phyloP scores from a whole-genome alignment of 2,113 vertebrate genomes.

The Bettongia penicillata region DNA sequence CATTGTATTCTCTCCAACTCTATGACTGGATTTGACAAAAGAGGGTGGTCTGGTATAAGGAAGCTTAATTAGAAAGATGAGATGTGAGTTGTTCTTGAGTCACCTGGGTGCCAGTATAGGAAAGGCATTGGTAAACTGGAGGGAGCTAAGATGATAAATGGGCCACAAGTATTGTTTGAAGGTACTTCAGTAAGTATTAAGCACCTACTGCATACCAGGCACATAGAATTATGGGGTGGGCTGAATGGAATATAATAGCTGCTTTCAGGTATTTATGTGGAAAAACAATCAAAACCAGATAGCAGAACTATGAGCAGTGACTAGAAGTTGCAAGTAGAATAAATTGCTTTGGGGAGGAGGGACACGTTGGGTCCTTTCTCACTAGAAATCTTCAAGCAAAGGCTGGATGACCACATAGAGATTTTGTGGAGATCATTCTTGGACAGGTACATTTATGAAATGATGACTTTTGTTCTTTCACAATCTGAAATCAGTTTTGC shows the following conservation, averaged over 20 bases:
- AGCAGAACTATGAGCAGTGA: neutral
- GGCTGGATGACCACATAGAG: neutral
- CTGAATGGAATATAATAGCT: neutral
- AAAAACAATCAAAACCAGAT: neutral
- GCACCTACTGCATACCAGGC: neutral
- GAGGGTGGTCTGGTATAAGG: neutral
- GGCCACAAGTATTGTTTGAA: neutral
- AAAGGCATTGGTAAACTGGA: neutral
- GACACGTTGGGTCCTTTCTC: neutral
- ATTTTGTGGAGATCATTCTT: neutral
- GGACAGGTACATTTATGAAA: neutral
- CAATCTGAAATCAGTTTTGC: neutral
- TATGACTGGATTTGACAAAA: slow-evolving; percentile 17
- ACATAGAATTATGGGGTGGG: neutral
- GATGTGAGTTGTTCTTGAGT: slow-evolving; percentile 3
- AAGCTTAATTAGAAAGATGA: slow-evolving; percentile 35
- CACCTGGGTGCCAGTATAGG: neutral
- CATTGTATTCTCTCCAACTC: neutral
- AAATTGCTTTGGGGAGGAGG: neutral
- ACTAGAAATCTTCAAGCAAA: neutral
- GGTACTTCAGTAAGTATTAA: neutral
- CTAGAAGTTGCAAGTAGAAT: neutral
- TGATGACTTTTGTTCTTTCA: neutral
- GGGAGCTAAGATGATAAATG: neutral
- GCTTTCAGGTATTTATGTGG: neutral